Evolutionary conservation across 2,113 vertebrate species (phyloP), one percentile per base, ranked within the genome.

Genomic region (Chionodraco myersi): DNA sequence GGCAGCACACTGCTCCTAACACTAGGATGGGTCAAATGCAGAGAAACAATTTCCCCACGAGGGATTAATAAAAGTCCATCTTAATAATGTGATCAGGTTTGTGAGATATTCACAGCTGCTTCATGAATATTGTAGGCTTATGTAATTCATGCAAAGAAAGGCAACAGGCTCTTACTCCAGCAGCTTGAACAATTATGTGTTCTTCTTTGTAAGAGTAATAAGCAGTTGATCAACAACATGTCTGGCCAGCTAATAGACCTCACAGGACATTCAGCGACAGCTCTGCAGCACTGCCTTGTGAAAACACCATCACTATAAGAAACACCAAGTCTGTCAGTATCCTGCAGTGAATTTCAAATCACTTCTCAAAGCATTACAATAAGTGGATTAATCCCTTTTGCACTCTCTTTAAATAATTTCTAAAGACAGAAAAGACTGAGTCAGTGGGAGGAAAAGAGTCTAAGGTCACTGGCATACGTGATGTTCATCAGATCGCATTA

Each of bases 321-420:
- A 64, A 59, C 64, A 69, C 64, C 62, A 47, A 16, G 45, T 63
- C 48, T 47, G 15, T 14, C 56, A 67, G 49, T 73, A 56, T 77
- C 34, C 62, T 73, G 73, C 73, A 12, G 73, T 82, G 66, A 82
- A 85, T 82, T 72, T 64, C 64, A 81, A 79, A 30, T 65, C 52
- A 21, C 21, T 15, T 62, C 61, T 80, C 26, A 80, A 80, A 76
- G 62, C 13, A 47, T 36, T 57, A 72, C 30, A 80, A 67, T n/a
- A 6, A 41, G 59, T 16, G 14, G 4, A 69, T 72, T 54, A 75
- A 70, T 66, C 79, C 64, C 58, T 77, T 54, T 67, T 70, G 41
- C 63, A 77, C 57, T 67, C 51, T 30, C 30, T 30, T 30, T 30
- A 30, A 30, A 30, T 30, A 30, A 26, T 75, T 72, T 51, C 53